A percentile compares a stretch with the other conserved stretches of the same genome.
Evolutionary conservation across 2,113 vertebrate species (phyloP).

Genomic region (Sylvia atricapilla): DNA sequence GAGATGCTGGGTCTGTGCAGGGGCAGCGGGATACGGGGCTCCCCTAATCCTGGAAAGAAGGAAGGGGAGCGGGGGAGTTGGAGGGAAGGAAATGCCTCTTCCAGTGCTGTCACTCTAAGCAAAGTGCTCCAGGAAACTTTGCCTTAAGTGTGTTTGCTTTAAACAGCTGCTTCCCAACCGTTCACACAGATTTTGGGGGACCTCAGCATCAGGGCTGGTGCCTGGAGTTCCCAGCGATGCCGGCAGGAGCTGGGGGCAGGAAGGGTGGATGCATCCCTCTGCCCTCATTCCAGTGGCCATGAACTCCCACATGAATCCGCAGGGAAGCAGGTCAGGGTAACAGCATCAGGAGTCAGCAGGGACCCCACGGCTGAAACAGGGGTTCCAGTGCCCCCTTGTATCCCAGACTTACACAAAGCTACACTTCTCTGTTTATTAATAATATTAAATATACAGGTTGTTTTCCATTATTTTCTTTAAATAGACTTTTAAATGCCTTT

Average conservation of each 20-base stretch:
- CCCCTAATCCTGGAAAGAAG: neutral
- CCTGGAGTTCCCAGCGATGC: neutral
- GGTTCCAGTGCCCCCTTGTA: neutral
- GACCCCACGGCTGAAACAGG: neutral
- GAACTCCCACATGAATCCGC: neutral
- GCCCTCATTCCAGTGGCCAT: neutral
- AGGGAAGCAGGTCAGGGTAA: neutral
- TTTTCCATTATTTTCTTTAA: conserved; percentile 72
- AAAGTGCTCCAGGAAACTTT: conserved; percentile 3
- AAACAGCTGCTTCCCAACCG: neutral
- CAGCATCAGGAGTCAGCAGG: neutral
- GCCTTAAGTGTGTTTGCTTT: neutral
- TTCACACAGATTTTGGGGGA: neutral
- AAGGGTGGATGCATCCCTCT: neutral
- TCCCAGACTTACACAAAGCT: neutral
- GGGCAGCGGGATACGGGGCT: fast-evolving
- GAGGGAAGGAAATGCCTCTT: conserved; percentile 20
- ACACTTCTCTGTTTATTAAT: conserved; percentile 50
- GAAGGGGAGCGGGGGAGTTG: fast-evolving
- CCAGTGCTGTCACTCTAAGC: neutral
- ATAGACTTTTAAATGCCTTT: conserved; percentile 78
- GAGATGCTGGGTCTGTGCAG: neutral
- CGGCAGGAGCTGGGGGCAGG: neutral
- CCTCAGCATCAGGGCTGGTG: fast-evolving
- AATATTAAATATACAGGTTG: conserved; percentile 77